phyloP scores from a whole-genome alignment of 2,888 invertebrate genomes.

The Cephus nigrinus region DNA sequence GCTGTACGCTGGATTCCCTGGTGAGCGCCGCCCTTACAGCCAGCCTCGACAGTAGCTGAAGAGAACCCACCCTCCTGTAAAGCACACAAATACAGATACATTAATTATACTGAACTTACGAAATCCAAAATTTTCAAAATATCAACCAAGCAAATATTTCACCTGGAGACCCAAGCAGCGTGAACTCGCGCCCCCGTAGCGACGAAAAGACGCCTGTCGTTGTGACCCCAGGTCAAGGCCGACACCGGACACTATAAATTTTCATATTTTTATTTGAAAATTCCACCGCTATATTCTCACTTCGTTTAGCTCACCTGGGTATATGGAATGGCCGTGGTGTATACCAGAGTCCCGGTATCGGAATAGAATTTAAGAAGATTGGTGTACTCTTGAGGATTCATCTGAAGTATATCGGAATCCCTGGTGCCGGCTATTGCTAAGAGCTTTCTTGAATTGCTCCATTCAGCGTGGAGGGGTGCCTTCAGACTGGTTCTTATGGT shows the following conservation, averaged over 20 bases:
- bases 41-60: slow-evolving; percentile 89
- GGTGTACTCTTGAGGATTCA: slow-evolving; percentile 72
- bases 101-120: neutral
- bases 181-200: slow-evolving; percentile 92
- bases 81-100: neutral
- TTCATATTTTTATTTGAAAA: no score
- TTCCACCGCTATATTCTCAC: accelerated
- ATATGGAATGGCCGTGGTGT: slow-evolving; percentile 82
- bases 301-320: slow-evolving; percentile 71
- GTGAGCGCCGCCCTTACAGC: slow-evolving; percentile 81
- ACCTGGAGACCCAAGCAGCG: slow-evolving; percentile 89
- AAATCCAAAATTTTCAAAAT: neutral
- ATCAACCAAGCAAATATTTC: slow-evolving; percentile 16
- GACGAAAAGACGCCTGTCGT: slow-evolving; percentile 93
- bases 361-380: slow-evolving; percentile 94
- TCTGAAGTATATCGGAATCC: slow-evolving; percentile 59
- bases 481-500: slow-evolving; percentile 85
- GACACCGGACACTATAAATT: slow-evolving; percentile 81
- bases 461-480: slow-evolving; percentile 90
- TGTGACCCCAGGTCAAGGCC: slow-evolving; percentile 98
- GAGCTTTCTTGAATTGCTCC: slow-evolving; percentile 94
- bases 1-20: slow-evolving; percentile 79
- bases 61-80: slow-evolving; percentile 82
- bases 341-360: slow-evolving; percentile 83
- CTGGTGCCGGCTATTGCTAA: slow-evolving; percentile 90